Evolutionary conservation across 2,797 vertebrate species (phyloP).

Genomic region (Astyanax mexicanus): DNA sequence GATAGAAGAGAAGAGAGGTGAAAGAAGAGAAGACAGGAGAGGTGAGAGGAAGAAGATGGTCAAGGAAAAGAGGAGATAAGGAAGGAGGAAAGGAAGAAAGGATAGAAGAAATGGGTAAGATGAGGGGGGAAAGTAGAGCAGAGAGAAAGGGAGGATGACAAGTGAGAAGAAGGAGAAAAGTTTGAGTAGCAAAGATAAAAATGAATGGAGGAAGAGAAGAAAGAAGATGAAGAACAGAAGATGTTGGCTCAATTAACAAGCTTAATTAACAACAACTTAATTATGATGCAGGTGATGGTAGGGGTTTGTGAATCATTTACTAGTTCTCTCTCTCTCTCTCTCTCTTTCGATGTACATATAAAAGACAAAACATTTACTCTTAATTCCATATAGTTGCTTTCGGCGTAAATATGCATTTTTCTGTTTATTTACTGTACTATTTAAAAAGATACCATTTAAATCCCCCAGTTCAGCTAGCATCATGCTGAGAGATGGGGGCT

Average conservation of each 20-base stretch:
- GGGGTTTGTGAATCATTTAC: constrained; percentile 68
- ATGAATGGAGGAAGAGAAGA: not conserved
- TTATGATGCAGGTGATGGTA: constrained; percentile 82
- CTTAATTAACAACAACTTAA: constrained; percentile 72
- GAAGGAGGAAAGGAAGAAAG: constrained; percentile 38
- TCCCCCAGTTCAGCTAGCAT: no score
- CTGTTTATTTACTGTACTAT: no score
- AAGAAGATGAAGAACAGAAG: not conserved
- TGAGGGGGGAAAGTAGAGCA: constrained; percentile 38
- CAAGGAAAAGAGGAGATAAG: constrained; percentile 41
- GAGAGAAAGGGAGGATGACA: not conserved
- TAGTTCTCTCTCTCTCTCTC: no score
- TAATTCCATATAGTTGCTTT: no score
- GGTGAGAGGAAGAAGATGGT: not conserved
- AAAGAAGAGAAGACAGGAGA: not conserved
- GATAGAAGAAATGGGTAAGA: constrained; percentile 33
- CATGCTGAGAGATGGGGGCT: no score
- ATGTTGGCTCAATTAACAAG: no score
- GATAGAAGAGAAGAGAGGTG: constrained; percentile 30
- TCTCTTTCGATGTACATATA: no score
- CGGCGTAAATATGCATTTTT: no score
- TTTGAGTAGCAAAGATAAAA: constrained; percentile 46
- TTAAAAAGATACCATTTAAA: no score
- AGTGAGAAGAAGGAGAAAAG: no score
- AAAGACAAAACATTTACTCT: no score